A percentile compares a stretch with the other conserved stretches of the same genome.
Evolutionary conservation across 2,113 vertebrate genomes (phyloP).

Genomic region (Osmerus eperlanus): DNA sequence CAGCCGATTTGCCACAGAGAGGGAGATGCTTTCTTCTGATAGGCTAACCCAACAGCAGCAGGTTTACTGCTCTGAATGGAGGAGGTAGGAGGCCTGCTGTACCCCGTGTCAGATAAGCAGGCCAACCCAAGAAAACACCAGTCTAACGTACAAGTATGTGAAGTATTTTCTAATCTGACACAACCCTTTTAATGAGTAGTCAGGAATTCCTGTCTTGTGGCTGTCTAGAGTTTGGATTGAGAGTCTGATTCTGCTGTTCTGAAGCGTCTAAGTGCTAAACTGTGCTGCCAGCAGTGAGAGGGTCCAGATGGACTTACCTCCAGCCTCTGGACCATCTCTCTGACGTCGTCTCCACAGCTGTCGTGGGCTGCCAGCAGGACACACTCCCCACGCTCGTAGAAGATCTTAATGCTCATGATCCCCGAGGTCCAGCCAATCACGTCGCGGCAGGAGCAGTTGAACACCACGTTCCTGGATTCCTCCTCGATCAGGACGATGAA

Average conservation of each 20-base stretch:
- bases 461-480: conserved; percentile 92
- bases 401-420: conserved; percentile 89
- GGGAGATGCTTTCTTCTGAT: not conserved
- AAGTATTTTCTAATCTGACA: no score
- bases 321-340: conserved; percentile 91
- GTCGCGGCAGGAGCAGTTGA: conserved; percentile 97
- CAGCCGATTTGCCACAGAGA: not conserved
- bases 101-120: no score
- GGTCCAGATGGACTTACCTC: conserved; percentile 74
- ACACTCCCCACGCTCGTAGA: conserved; percentile 96
- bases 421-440: conserved; percentile 98
- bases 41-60: no score
- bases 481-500: conserved; percentile 94
- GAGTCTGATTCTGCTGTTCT: no score
- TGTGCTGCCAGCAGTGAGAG: not conserved
- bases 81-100: no score
- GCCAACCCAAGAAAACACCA: no score
- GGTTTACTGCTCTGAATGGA: no score
- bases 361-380: conserved; percentile 86
- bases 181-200: no score
- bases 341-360: conserved; percentile 83
- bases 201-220: no score
- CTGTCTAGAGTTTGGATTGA: no score
- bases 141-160: no score
- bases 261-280: no score